Conservation (phyloP, 53 echinoderm and acorn worm species). For the Antedon mediterranea region DNA sequence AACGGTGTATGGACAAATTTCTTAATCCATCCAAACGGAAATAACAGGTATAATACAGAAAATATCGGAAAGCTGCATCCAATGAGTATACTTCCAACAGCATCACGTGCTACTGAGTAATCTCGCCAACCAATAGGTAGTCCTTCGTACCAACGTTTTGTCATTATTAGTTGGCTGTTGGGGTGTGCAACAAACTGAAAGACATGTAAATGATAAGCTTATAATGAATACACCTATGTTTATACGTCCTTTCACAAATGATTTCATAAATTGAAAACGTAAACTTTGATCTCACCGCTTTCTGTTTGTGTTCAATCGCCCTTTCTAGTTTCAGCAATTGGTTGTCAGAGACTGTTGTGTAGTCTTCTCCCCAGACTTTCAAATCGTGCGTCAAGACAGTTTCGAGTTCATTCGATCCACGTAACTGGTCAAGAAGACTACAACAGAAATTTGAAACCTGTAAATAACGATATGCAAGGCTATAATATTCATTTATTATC, state of each 20-base stretch:
- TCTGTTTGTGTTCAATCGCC: conserved; percentile 2
- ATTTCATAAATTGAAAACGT: too few relatives aligned
- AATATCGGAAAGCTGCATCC: background rate
- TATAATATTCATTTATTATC: too few relatives aligned
- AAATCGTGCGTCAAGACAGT: conserved; percentile 3
- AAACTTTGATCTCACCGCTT: background rate
- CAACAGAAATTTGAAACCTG: background rate
- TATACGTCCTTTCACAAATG: too few relatives aligned
- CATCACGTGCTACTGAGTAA: background rate
- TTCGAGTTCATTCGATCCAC: background rate
- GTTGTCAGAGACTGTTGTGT: background rate
- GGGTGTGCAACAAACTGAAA: conserved; percentile 11
- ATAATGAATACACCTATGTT: too few relatives aligned
- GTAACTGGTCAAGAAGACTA: background rate
- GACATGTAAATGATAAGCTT: too few relatives aligned
- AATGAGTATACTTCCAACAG: background rate
- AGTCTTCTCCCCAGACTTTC: background rate
- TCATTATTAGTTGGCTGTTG: background rate
- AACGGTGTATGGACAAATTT: background rate
- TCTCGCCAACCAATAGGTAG: background rate
- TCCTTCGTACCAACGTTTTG: background rate
- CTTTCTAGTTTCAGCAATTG: background rate
- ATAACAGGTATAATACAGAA: background rate
- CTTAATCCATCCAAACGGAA: background rate
- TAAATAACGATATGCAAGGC: too few relatives aligned